A percentile compares a stretch with the other conserved stretches of the same genome.
Conservation (phyloP, 2,113 vertebrate species). For the Pituophis catenifer region DNA sequence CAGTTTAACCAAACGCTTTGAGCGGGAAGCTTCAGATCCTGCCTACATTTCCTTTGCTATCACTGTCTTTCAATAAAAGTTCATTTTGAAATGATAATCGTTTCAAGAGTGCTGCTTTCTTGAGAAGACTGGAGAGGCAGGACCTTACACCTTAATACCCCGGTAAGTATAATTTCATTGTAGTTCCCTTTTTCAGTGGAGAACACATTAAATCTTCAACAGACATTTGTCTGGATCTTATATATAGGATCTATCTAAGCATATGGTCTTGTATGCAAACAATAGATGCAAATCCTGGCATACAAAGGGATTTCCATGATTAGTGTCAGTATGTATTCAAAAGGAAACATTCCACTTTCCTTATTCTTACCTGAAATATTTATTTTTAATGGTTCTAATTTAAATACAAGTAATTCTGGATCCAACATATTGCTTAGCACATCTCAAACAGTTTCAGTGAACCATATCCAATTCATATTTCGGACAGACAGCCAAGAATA, state of each 20-base stretch:
- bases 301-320: background rate
- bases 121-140: too few species aligned
- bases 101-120: too few species aligned
- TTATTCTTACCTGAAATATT: background rate
- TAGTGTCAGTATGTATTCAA: background rate
- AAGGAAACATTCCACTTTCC: background rate
- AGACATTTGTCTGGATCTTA: background rate
- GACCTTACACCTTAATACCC: background rate
- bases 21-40: too few species aligned
- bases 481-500: background rate
- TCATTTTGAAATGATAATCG: too few species aligned
- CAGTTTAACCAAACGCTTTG: too few species aligned
- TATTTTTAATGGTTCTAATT: background rate
- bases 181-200: background rate
- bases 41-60: too few species aligned
- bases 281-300: background rate
- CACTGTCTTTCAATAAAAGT: too few species aligned
- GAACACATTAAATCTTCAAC: background rate
- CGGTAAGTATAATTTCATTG: background rate
- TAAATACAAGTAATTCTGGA: background rate
- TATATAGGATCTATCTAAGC: background rate
- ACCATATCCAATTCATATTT: background rate
- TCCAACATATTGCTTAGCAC: background rate
- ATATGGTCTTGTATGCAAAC: background rate
- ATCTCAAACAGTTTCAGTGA: background rate